phyloP scores from a whole-genome alignment of 2,113 vertebrate genomes.

The Psettodes erumei region DNA sequence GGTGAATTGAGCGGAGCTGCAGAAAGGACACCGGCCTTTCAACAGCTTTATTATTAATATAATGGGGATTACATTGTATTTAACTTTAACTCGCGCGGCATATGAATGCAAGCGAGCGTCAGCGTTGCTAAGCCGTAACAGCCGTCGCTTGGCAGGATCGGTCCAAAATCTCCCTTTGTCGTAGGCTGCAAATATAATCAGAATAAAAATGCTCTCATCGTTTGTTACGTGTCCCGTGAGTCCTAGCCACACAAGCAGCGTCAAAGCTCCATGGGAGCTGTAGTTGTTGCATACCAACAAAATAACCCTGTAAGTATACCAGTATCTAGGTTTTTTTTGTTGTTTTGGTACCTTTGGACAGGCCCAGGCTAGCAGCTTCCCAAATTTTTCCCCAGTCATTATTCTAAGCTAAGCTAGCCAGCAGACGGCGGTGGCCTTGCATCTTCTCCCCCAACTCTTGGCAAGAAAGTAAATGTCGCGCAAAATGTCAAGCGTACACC shows the following conservation, averaged over 20 bases:
- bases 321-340: too few relatives aligned
- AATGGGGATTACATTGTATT: neutral
- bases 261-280: neutral
- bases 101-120: neutral
- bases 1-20: slow-evolving; percentile 8
- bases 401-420: too few relatives aligned
- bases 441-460: too few relatives aligned
- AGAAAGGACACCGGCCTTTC: slow-evolving; percentile 12
- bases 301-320: too few relatives aligned
- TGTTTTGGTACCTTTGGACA: too few relatives aligned
- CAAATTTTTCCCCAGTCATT: too few relatives aligned
- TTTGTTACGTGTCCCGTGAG: neutral
- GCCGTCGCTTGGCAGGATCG: too few relatives aligned
- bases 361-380: too few relatives aligned
- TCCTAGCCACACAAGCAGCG: neutral
- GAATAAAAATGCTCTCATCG: neutral
- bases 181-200: neutral
- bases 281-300: neutral
- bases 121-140: neutral
- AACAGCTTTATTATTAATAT: neutral
- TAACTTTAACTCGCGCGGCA: neutral
- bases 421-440: too few relatives aligned
- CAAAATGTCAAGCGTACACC: too few relatives aligned
- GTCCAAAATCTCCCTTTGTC: too few relatives aligned
- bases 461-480: too few relatives aligned